phyloP scores from a whole-genome alignment of 2,888 invertebrate species.

The Dexiosoma caninum region DNA sequence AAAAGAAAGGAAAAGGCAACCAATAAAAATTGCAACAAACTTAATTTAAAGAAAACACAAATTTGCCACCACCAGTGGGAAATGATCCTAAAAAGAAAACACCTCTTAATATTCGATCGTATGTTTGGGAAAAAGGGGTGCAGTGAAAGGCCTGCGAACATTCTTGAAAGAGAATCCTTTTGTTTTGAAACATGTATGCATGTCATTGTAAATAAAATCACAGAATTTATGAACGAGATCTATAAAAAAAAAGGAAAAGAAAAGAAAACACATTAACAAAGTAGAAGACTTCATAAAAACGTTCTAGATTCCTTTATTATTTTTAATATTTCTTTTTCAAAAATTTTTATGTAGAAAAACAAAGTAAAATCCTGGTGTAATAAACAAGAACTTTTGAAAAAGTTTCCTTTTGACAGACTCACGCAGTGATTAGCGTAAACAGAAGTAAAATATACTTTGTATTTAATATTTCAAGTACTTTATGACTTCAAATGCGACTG shows the following conservation, averaged over 20 bases:
- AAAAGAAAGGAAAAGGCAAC: conserved; percentile 11
- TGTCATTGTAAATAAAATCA: conserved; percentile 64
- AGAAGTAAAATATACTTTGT: conserved; percentile 43
- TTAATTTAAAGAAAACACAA: conserved; percentile 58
- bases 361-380: conserved; percentile 20
- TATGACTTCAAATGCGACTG: conserved; percentile 38
- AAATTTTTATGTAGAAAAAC: background rate
- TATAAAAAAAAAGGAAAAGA: conserved; percentile 45
- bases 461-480: conserved; percentile 58
- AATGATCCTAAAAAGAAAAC: conserved; percentile 35
- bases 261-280: conserved; percentile 49
- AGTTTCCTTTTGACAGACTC: conserved; percentile 20
- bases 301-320: conserved; percentile 13
- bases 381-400: conserved; percentile 51
- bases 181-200: conserved; percentile 48
- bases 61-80: conserved; percentile 8
- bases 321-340: background rate
- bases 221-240: conserved; percentile 61
- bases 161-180: conserved; percentile 6
- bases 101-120: conserved; percentile 1
- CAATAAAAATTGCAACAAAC: conserved; percentile 67
- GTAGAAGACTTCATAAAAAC: conserved; percentile 59
- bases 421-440: conserved; percentile 53
- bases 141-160: conserved; percentile 4
- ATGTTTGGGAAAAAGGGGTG: conserved; percentile 46